Percentiles rank a stretch among this genome's conserved stretches.
Conservation (phyloP, 2,113 vertebrate species). For the Psittacara wagleri region DNA sequence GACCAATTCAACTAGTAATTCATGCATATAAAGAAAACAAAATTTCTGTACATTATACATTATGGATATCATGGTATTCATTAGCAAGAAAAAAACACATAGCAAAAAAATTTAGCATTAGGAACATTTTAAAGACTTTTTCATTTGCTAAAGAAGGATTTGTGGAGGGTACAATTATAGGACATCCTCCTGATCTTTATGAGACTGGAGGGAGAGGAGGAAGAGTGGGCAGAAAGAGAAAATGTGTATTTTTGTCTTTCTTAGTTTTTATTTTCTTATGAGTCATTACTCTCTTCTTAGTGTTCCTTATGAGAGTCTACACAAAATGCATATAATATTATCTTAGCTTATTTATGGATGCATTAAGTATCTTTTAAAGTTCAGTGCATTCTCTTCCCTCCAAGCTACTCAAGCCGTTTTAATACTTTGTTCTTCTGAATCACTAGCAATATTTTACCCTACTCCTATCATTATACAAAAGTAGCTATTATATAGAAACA, state of each 20-base stretch:
- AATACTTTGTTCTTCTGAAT: slow-evolving; percentile 46
- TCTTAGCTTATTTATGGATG: slow-evolving; percentile 49
- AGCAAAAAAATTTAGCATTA: neutral
- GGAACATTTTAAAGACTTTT: neutral
- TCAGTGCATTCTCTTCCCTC: slow-evolving; percentile 20
- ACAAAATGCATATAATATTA: neutral
- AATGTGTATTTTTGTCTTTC: neutral
- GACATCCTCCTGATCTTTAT: neutral
- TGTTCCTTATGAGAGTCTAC: neutral
- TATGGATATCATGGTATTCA: neutral
- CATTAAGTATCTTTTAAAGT: slow-evolving; percentile 52
- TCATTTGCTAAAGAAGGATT: neutral
- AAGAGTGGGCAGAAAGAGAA: neutral
- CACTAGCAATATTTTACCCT: slow-evolving; percentile 25
- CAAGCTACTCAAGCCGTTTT: slow-evolving; percentile 41
- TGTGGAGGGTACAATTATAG: neutral
- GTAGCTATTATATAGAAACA: slow-evolving; percentile 12
- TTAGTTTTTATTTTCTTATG: neutral
- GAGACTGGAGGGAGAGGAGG: neutral
- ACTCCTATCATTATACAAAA: slow-evolving; percentile 19
- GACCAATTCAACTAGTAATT: neutral
- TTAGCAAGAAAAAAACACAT: neutral
- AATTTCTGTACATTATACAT: neutral
- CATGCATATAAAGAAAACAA: neutral
- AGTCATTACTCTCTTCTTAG: slow-evolving; percentile 7